Base-by-base conservation (phyloP, 2,888 invertebrate species). In the Stenurella melanura region DNA sequence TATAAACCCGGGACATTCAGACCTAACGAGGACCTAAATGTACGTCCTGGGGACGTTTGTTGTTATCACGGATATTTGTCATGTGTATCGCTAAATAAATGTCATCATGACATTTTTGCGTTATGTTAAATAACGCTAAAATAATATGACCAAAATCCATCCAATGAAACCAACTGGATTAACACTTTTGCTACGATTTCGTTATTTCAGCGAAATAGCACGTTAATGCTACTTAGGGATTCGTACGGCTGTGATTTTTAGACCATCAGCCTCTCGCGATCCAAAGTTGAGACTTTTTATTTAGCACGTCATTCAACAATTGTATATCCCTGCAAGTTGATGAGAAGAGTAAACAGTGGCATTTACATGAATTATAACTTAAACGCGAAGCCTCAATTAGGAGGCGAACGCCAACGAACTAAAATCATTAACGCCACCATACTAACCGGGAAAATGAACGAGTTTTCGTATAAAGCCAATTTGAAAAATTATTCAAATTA, bases 331-430 rank as follows among this genome's bases (percentile, higher is more conserved):
- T 68, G 67, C 64, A 74, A 60, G 77, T 75, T 83, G 81, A 86
- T 85, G 78, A 83, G 81, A 79, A 80, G 80, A 72, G 80, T 82
- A 85, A 85, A 86, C 83, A 84, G 79, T 79, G 82, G 81, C 83
- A 85, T 84, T 85, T 86, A 85, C 83, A 83, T 83, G 80, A 85
- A 85, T 85, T 85, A 85, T 83, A 81, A 84, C 80, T 84, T 81
- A 80, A 83, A 82, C 82, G 84, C 83, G 83, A 83, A 85, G 85
- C 82, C 83, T 85, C 86, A 86, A 86, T 86, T 86, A 86, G 86
- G 83, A 80, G 81, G 76, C 76, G 82, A 80, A 83, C 84, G 86
- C 83, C 84, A 86, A 86, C 82, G 85, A 86, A 86, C 85, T 80
- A 79, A 82, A 84, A 86, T 85, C 83, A 86, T 86, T 86, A 86